Evolutionary conservation across 1,140 invertebrate genomes (phyloP).

Genomic region (Temnothorax curvispinosus): DNA sequence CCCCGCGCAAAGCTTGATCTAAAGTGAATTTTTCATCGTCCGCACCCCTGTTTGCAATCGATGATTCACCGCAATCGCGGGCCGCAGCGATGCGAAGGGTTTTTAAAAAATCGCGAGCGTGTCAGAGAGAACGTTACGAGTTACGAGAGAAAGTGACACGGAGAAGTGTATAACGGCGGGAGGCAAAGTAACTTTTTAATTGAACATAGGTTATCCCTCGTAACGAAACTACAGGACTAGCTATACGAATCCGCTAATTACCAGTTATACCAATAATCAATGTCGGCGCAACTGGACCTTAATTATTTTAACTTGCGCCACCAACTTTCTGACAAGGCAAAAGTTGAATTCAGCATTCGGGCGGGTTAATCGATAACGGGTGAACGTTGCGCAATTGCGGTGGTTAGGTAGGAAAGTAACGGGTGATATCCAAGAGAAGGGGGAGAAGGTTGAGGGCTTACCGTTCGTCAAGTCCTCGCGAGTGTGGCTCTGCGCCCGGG

Average conservation of each 20-base stretch:
- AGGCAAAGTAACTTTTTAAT: neutral
- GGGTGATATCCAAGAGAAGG: neutral
- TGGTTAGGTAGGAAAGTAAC: slow-evolving; percentile 5
- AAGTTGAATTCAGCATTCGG: slow-evolving; percentile 26
- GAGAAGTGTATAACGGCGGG: neutral
- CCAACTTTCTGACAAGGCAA: neutral
- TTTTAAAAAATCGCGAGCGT: neutral
- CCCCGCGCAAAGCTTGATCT: neutral
- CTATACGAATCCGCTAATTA: neutral
- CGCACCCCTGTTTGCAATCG: neutral
- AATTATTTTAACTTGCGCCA: slow-evolving; percentile 6
- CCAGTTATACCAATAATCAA: neutral
- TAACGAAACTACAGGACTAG: neutral
- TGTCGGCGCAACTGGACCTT: slow-evolving; percentile 1
- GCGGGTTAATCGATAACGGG: slow-evolving; percentile 18
- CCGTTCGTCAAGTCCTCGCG: slow-evolving; percentile 75
- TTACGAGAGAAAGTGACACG: neutral
- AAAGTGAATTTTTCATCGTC: slow-evolving; percentile 50
- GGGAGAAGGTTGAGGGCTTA: slow-evolving; percentile 41
- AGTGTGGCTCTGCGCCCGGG: slow-evolving; percentile 82
- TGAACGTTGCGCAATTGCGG: slow-evolving; percentile 37
- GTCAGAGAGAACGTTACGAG: neutral
- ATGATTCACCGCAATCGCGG: neutral
- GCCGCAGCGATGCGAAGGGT: neutral
- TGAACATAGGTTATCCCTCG: neutral